phyloP scores from a whole-genome alignment of 2,113 vertebrate genomes.

The Erinaceus europaeus region DNA sequence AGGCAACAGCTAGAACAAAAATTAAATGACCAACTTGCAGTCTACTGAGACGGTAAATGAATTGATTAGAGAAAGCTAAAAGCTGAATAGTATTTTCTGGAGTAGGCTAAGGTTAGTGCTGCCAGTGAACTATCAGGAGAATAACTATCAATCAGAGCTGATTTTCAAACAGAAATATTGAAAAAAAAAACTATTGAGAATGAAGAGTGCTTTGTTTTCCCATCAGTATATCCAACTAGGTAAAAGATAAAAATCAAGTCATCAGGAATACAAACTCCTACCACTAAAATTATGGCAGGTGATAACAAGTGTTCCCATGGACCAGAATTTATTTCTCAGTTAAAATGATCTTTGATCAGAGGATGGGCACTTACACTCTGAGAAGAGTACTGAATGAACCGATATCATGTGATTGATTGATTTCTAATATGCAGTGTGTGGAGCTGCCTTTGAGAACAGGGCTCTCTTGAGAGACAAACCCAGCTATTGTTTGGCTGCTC shows the following conservation, averaged over 20 bases:
- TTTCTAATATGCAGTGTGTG: conserved; percentile 36
- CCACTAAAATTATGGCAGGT: not conserved
- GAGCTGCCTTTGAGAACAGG: conserved; percentile 60
- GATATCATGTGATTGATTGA: conserved; percentile 68
- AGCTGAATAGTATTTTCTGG: conserved; percentile 72
- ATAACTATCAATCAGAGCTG: conserved; percentile 31
- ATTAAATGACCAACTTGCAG: conserved; percentile 82
- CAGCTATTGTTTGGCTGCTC: conserved; percentile 84
- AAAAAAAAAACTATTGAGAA: not conserved
- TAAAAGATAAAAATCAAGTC: conserved; percentile 20
- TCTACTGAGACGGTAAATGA: conserved; percentile 76
- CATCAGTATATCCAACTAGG: not conserved
- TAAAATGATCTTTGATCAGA: rapidly evolving
- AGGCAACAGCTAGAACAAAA: conserved; percentile 78
- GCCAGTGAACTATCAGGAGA: conserved; percentile 49
- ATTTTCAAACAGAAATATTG: conserved; percentile 47
- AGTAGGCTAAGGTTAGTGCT: conserved; percentile 62
- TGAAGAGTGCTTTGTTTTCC: not conserved
- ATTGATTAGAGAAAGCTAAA: conserved; percentile 78
- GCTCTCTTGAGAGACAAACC: conserved; percentile 81
- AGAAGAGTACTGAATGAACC: conserved; percentile 59
- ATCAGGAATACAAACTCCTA: not conserved
- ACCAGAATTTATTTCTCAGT: not conserved
- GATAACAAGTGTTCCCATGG: not conserved
- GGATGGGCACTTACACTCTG: not conserved